Conservation (phyloP, 2,113 vertebrate genomes). For the Brevimyrus niger region DNA sequence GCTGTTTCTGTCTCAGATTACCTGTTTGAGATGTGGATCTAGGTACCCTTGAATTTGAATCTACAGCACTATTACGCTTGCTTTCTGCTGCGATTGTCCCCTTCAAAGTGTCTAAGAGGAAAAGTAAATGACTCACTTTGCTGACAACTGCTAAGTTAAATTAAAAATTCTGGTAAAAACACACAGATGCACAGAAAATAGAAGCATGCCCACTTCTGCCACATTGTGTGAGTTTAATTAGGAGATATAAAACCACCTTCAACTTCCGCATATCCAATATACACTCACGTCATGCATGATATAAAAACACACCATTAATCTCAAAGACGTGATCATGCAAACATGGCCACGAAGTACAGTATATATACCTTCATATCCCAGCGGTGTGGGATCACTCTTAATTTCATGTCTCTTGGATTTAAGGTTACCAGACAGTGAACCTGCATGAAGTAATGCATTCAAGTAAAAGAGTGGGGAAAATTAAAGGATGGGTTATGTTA, state of each 20-base stretch:
- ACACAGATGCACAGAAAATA: not conserved
- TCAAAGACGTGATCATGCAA: not conserved
- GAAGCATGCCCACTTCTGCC: not conserved
- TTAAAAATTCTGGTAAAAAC: not conserved
- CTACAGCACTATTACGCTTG: constrained; percentile 57
- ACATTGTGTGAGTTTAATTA: not conserved
- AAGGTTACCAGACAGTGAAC: constrained; percentile 73
- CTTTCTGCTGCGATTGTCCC: constrained; percentile 62
- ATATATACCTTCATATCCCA: constrained; percentile 85
- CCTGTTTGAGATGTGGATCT: constrained; percentile 85
- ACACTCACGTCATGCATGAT: not conserved
- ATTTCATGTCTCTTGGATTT: constrained; percentile 90
- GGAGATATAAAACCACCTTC: not conserved
- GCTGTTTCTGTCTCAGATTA: constrained; percentile 46
- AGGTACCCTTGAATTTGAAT: constrained; percentile 55
- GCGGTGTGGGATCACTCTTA: constrained; percentile 85
- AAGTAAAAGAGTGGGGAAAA: constrained; percentile 12
- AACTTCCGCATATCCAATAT: not conserved
- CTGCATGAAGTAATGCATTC: constrained; percentile 52
- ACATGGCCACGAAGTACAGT: not conserved
- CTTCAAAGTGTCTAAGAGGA: constrained; percentile 66
- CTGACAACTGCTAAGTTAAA: constrained; percentile 8
- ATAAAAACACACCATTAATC: not conserved
- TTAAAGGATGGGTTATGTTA: not conserved
- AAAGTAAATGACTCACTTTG: constrained; percentile 52